Base-by-base conservation (phyloP, 2,888 invertebrate genomes). In the Cryptocheilus praepositus region DNA sequence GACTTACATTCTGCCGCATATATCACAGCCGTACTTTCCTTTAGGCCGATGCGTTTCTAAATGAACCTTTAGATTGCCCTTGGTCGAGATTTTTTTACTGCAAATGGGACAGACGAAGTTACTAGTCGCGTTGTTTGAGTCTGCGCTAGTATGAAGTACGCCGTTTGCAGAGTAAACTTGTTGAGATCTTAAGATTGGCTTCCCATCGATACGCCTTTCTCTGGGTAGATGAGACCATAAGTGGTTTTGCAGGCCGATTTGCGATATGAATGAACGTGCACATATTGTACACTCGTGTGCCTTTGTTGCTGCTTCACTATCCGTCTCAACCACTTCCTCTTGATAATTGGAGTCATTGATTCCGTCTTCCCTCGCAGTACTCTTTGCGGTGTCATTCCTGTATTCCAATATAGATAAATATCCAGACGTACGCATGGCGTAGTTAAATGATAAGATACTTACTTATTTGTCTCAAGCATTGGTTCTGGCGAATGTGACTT, bases 1-100 rank as follows among this genome's bases (percentile, higher is more conserved):
- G 58, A 91, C 92, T 91, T 88, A 93, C 94, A 92, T 90, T 89
- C 93, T 89, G 70, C 93, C 92, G 88, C 93, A 94, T 76, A 92
- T 90, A 82, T 92, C 92, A 81, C 92, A 92, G 57, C 89, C 91
- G 81, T 93, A 93, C 84, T 92, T 90, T 72, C 92, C 92, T 83
- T 90, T 91, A 67, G 91, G 91, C 81, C 91, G 90, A 84, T 93
- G 93, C 25, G 91, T 90, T 84, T 93, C 93, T 71, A 93, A 86
- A 87, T 94, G 93, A 58, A 91, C 89, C 83, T 93, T 91, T 54
- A 93, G 88, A 83, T 93, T 92, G 73, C 90, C 90, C 87, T 93
- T 93, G 15, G 91, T 91, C 36, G 92, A 91, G 85, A 93, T 93
- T 53, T 88, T 88, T 85, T 92, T 92, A 54, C 90, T 89, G 85